Evolutionary conservation across 2,797 vertebrate species (phyloP), one percentile per base, ranked within the genome.

Genomic region (Denticeps clupeoides): DNA sequence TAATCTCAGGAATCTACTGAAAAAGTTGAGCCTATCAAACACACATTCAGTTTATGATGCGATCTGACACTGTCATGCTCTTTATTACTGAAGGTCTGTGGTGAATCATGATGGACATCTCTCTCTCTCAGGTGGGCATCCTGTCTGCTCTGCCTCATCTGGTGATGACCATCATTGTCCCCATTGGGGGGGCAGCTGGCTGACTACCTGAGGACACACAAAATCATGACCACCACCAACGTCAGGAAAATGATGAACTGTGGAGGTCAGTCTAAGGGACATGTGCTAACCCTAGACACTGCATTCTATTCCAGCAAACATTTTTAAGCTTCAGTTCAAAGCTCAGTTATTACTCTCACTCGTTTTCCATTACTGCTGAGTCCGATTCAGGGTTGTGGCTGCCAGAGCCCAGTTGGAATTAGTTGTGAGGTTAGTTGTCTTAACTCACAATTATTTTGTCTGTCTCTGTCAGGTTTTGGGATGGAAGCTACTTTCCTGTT

Each of bases 171-270:
- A 90, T 93, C 54, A 79, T 94, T 0, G 90, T 94, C 19, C 91
- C 90, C 52, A 89, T 94, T 1, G 91, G n/a, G 90, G 7, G 91
- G 91, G 1, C 90, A 93, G 72, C 54, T 94, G 8, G 91, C 91
- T 0, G 91, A 94, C 68, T 85, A 85, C 53, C 67, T 94, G 48
- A 74, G 89, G 26, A 69, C 67, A 7, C 84, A 87, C 50, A 78
- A 84, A 0, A 84, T 94, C 55, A 91, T 93, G 89, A 82, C 84
- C 53, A 94, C 91, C 41, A 94, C 90, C 2, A 91, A 89, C 3
- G 91, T 94, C 69, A 82, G 90, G 62, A 94, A 94, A 62, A 58
- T 93, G 51, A 94, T 94, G 90, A 94, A 94, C 76, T 94, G 91
- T 22, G 90, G 90, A 61, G 91, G 90, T 94, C 43, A 56, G 33